Evolutionary conservation across 2,113 vertebrate species (phyloP), one percentile per base, ranked within the genome.

Genomic region (Mastomys coucha): DNA sequence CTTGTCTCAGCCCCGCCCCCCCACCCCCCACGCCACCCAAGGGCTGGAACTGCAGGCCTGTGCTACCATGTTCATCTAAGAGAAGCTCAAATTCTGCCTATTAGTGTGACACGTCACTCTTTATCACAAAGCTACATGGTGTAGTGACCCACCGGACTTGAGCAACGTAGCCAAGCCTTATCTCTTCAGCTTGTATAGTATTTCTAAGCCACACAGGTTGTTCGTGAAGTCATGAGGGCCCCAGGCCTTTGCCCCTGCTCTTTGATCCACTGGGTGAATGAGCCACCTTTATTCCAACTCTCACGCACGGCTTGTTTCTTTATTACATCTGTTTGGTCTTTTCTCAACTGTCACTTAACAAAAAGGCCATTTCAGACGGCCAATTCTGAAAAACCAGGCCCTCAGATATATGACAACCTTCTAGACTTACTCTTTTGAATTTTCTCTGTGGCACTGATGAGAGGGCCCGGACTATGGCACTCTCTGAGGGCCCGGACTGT

Each of bases 341-440:
- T 92, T 95, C 73, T 93, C 42, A 81, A 33, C 72, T 75, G 19
- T 75, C 20, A 36, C 22, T 88, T 89, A 73, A 42, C 92, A 58
- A 42, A 80, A 96, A 73, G 19, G 36, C 91, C 53, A 36, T 88
- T 75, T 95, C 19, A 72, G 80, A 75, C 51, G 65, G 11, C 45
- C 7, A 2, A 36, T 42, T 82, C 26, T 28, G 9, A 3, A 24
- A 39, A 13, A 51, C 10, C 45, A 33, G 24, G 5, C 24, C 24
- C 87, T 80, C 2, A 7, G 14, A 69, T 5, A 70, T 9, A 42
- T 58, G 45, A 73, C n/a, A 2, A 0, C 72, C 39, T 76, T 92
- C 49, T 77, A 63, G 49, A 9, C 36, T 76, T 24, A 5, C 4
- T 5, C 3, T 78, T 95, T 51, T 75, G 65, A 14, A 39, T 51